Conservation (phyloP, 2,797 vertebrate species). For the Coendou prehensilis region DNA sequence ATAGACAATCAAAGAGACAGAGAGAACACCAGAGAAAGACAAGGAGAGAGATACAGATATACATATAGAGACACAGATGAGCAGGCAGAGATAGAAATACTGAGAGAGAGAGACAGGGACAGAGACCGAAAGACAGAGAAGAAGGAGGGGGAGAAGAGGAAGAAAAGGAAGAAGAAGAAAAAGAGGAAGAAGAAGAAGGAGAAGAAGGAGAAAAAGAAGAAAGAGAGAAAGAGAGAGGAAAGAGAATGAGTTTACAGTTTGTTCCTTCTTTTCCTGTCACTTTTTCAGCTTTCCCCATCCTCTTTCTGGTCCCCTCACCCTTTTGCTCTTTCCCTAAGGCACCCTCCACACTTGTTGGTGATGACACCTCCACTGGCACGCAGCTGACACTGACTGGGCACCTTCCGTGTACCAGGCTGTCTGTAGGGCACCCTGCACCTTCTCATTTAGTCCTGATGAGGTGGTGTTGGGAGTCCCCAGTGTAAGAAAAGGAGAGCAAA, state of each 20-base stretch:
- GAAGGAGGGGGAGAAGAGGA: background rate
- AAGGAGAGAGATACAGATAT: background rate
- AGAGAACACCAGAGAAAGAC: background rate
- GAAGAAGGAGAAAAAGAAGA: background rate
- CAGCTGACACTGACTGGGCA: no score
- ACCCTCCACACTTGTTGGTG: fast-evolving
- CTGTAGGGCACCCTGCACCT: no score
- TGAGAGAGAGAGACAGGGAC: background rate
- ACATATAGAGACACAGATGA: background rate
- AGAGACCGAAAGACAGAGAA: no score
- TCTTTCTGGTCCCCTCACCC: background rate
- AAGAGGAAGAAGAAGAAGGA: background rate
- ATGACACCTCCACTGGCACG: fast-evolving
- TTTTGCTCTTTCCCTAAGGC: background rate
- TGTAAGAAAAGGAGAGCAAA: background rate
- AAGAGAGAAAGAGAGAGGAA: background rate
- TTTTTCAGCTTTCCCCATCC: background rate
- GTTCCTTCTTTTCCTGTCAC: background rate
- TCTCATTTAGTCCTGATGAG: background rate
- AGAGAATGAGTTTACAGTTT: background rate
- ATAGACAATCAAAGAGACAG: background rate
- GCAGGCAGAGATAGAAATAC: background rate
- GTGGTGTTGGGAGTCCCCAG: fast-evolving
- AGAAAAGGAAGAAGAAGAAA: background rate
- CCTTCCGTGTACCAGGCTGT: background rate